Evolutionary conservation across 2,888 invertebrate genomes (phyloP), one percentile per base, ranked within the genome.

Genomic region (Melieria picta): DNA sequence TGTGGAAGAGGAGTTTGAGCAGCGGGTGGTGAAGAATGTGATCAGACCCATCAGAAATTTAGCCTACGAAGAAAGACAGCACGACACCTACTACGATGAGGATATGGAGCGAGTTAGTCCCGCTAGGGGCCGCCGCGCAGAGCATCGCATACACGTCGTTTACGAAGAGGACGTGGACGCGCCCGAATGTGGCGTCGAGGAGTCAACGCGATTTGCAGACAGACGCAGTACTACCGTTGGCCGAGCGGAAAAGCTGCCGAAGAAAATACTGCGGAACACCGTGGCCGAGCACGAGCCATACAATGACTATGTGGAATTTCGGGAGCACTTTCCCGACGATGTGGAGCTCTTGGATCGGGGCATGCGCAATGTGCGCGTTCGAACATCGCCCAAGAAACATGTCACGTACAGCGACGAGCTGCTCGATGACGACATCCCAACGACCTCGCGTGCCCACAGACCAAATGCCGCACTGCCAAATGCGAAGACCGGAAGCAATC

Each of bases 321-420:
- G 55, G 3, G 45, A 71, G 5, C 30, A 30, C 30, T 72, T 73
- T 11, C 60, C 72, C 7, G 52, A 52, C 10, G 63, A 72, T 67
- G 11, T 77, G 42, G 77, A 79, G 46, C 79, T 76, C 42, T 46
- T 83, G 55, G 79, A 79, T 11, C 75, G 73, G 4, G 77, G 78
- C 10, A 75, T 84, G 76, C 75, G 78, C 4, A 75, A 78, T 65
- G 30, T 83, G 73, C 75, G 77, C 30, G 57, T 84, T 66, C 70
- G 80, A 16, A 74, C 80, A 3, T 69, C 79, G 16, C 64, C 74
- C 13, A 79, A 79, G 65, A 82, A 82, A 48, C 80, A 82, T 69
- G 82, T 82, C 61, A 81, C 80, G 75, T 78, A 80, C 74, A 78
- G 79, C 57, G 81, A 82, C 71, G 78, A 81, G 55, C 72, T 72